Conservation (phyloP, 2,113 vertebrate species). For the Cyrtonyx montezumae region DNA sequence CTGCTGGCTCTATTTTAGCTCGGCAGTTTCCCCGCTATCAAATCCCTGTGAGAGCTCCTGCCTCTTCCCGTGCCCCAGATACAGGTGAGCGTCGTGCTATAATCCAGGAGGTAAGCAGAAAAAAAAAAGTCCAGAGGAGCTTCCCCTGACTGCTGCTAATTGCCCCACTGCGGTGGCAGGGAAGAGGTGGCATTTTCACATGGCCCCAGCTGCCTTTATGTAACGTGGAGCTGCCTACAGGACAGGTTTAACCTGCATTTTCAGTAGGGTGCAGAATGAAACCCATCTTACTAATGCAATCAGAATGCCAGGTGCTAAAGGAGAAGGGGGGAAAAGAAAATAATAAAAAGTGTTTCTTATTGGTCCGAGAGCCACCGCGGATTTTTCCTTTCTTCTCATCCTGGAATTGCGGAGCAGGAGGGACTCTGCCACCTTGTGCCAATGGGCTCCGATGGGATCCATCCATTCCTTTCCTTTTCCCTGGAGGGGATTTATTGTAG, state of each 20-base stretch:
- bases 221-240: constrained; percentile 22
- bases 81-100: constrained; percentile 6
- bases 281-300: constrained; percentile 63
- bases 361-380: not conserved
- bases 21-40: constrained; percentile 36
- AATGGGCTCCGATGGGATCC: not conserved
- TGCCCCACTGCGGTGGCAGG: not conserved
- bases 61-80: constrained; percentile 61
- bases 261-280: constrained; percentile 47
- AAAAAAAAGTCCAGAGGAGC: not conserved
- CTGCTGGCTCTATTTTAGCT: constrained; percentile 49
- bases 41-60: constrained; percentile 56
- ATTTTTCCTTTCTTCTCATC: not conserved
- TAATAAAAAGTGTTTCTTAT: not conserved
- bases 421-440: accelerated
- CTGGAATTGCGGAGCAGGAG: not conserved
- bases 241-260: constrained; percentile 69
- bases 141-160: constrained; percentile 11
- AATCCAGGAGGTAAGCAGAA: not conserved
- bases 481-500: not conserved
- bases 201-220: constrained; percentile 40
- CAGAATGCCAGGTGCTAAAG: constrained; percentile 47
- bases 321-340: not conserved
- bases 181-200: constrained; percentile 52
- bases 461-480: not conserved